phyloP scores from a whole-genome alignment of 2,888 invertebrate genomes.

The Siphonodentalium dalli region DNA sequence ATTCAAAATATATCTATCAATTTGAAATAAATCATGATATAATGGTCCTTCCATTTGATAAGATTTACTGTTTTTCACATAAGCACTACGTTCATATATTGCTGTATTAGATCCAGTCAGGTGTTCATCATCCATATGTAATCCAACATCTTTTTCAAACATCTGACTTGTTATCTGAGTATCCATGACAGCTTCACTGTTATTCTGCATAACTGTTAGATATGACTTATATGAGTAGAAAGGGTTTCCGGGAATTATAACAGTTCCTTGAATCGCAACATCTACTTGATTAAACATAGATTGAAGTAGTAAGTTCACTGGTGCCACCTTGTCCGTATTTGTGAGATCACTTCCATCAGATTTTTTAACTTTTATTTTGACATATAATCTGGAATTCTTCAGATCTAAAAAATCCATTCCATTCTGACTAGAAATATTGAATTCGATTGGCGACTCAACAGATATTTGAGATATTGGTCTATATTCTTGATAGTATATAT shows the following conservation, averaged over 20 bases:
- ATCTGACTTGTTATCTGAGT: slow-evolving; percentile 14
- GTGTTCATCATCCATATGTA: slow-evolving; percentile 5
- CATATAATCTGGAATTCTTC: slow-evolving; percentile 24
- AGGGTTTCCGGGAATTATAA: slow-evolving; percentile 22
- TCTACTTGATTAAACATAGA: slow-evolving; percentile 31
- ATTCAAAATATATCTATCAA: slow-evolving; percentile 14
- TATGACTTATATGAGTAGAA: too few relatives aligned
- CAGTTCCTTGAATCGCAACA: slow-evolving; percentile 29
- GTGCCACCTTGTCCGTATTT: slow-evolving; percentile 19
- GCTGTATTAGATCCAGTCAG: slow-evolving; percentile 1
- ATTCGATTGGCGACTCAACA: slow-evolving; percentile 25
- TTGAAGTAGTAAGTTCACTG: slow-evolving; percentile 28
- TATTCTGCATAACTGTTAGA: too few relatives aligned
- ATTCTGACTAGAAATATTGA: slow-evolving; percentile 29
- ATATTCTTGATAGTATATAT: slow-evolving; percentile 25
- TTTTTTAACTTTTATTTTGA: slow-evolving; percentile 21
- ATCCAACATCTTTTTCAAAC: slow-evolving; percentile 6
- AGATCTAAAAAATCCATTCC: slow-evolving; percentile 30
- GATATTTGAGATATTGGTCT: slow-evolving; percentile 19
- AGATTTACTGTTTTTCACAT: neutral
- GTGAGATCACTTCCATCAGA: slow-evolving; percentile 19
- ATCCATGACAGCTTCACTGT: slow-evolving; percentile 14
- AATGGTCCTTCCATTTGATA: slow-evolving; percentile 14
- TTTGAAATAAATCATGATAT: slow-evolving; percentile 9
- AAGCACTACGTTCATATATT: slow-evolving; percentile 1